A percentile compares a stretch with the other conserved stretches of the same genome.
Evolutionary conservation across 1,140 invertebrate species (phyloP).

Genomic region (Chironomus tepperi): DNA sequence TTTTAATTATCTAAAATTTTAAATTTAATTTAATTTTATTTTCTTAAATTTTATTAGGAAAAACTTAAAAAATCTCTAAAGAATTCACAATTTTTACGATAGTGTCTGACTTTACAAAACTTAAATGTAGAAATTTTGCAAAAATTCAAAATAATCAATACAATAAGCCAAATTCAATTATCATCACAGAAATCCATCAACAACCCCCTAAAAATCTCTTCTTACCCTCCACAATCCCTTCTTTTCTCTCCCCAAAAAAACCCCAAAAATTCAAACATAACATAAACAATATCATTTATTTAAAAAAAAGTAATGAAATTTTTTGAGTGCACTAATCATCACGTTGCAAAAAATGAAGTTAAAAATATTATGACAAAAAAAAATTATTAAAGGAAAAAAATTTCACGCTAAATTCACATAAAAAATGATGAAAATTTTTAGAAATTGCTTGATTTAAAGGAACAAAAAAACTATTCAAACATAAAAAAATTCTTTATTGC

Average conservation of each 20-base stretch:
- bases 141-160: too few relatives aligned
- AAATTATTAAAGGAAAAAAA: not conserved
- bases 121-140: too few relatives aligned
- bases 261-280: constrained; percentile 27
- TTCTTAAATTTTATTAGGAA: too few relatives aligned
- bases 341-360: constrained; percentile 1
- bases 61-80: too few relatives aligned
- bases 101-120: too few relatives aligned
- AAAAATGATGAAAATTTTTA: not conserved
- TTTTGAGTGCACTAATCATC: not conserved
- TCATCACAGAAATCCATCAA: too few relatives aligned
- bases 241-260: constrained; percentile 3
- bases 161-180: too few relatives aligned
- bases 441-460: not conserved
- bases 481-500: not conserved
- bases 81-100: too few relatives aligned
- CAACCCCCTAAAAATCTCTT: constrained; percentile 28
- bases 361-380: not conserved
- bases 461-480: constrained; percentile 9
- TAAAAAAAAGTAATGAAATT: constrained; percentile 27
- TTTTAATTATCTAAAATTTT: too few relatives aligned
- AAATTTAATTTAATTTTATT: too few relatives aligned
- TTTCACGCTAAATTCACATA: not conserved
- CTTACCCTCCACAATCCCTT: constrained; percentile 25
- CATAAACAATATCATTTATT: constrained; percentile 26